These are phyloP conservation scores for Corvus cornix DNA, from an alignment of 2,113 vertebrate species.

Conservation along the genomic window DNA sequence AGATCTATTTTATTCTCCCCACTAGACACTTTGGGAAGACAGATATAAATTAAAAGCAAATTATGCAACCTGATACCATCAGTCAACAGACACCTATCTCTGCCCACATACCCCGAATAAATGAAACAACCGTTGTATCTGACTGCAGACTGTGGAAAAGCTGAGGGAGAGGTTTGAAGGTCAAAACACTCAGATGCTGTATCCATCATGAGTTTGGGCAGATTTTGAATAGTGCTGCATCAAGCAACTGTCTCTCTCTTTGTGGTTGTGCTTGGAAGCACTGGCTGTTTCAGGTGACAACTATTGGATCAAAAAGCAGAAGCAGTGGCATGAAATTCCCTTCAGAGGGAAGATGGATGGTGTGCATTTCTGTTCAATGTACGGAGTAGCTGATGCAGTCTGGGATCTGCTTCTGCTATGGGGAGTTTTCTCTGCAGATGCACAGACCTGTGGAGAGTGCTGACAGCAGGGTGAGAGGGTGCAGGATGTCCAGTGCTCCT, in stretches of 20 bases:
- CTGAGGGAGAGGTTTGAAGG: neutral
- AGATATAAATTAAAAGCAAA: conserved; percentile 55
- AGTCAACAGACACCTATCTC: conserved; percentile 24
- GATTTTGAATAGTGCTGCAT: neutral
- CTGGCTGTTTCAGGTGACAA: conserved; percentile 13
- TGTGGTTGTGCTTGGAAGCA: neutral
- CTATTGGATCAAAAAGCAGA: conserved; percentile 14
- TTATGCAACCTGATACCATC: conserved; percentile 46
- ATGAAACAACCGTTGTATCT: neutral
- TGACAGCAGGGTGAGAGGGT: neutral
- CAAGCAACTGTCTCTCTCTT: neutral
- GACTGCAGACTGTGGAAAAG: neutral
- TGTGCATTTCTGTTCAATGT: neutral
- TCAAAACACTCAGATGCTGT: neutral
- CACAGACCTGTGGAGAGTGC: neutral
- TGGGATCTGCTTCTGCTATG: neutral
- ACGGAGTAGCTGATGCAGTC: neutral
- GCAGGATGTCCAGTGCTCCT: neutral
- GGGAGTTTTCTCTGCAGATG: neutral
- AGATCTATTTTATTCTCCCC: neutral
- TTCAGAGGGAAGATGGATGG: neutral
- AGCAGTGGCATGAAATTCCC: neutral
- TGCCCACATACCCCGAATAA: neutral
- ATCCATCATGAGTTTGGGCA: conserved; percentile 15
- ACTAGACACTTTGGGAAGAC: neutral